A percentile compares a stretch with the other conserved stretches of the same genome.
These are phyloP conservation scores for Cladorhizidae sp. DNA, from an alignment of 37 sponge, comb jelly and placozoan species.

Conservation along the genomic window DNA sequence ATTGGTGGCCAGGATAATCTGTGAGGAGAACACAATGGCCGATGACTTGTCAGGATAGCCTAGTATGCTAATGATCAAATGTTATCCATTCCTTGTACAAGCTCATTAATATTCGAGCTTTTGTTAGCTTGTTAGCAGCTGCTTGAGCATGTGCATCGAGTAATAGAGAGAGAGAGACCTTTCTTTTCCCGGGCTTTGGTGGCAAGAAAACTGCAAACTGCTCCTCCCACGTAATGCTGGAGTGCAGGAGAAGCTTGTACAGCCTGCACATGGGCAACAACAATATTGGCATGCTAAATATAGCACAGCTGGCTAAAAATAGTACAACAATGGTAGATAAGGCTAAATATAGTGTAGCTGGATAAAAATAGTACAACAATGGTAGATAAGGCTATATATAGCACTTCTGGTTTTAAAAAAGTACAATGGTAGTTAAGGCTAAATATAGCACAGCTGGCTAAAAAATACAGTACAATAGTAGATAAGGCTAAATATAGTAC, in stretches of 20 bases:
- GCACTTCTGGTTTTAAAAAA: no score
- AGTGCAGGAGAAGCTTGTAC: constrained; percentile 78
- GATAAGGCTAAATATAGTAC: no score
- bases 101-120: no score
- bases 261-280: constrained; percentile 26
- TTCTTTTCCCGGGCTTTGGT: constrained; percentile 72
- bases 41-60: neutral
- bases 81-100: neutral
- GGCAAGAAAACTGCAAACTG: constrained; percentile 75
- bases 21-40: neutral
- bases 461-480: no score
- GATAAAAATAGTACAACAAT: no score
- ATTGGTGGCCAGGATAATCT: constrained; percentile 97
- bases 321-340: no score
- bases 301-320: neutral
- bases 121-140: no score
- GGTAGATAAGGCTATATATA: no score
- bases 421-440: no score
- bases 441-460: neutral
- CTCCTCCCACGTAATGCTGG: constrained; percentile 70
- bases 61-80: neutral
- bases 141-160: no score
- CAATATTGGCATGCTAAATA: neutral
- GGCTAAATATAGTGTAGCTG: no score
- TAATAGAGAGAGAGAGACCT: no score